phyloP scores from a whole-genome alignment of 2,888 invertebrate genomes.

The Oscheius sp. region DNA sequence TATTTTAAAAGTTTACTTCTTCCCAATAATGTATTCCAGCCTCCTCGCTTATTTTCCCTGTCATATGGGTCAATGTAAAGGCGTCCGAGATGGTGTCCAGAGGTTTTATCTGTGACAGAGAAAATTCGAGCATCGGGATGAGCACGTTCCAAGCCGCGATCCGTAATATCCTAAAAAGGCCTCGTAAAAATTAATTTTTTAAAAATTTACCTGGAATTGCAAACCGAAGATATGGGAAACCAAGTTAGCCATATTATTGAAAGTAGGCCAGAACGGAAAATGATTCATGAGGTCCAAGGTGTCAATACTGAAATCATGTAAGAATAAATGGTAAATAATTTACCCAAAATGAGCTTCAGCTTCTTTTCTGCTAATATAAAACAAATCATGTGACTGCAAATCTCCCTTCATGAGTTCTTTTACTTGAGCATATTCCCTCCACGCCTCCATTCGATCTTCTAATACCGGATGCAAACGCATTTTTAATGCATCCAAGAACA shows the following conservation, averaged over 20 bases:
- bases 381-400: slow-evolving; percentile 64
- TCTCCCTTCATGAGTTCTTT: slow-evolving; percentile 61
- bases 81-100: slow-evolving; percentile 57
- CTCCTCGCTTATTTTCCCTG: slow-evolving; percentile 63
- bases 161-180: slow-evolving; percentile 59
- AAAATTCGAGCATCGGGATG: slow-evolving; percentile 68
- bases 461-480: slow-evolving; percentile 69
- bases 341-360: slow-evolving; percentile 70
- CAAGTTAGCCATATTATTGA: slow-evolving; percentile 62
- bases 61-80: slow-evolving; percentile 71
- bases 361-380: slow-evolving; percentile 69
- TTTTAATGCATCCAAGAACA: slow-evolving; percentile 63
- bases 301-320: slow-evolving; percentile 59
- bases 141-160: slow-evolving; percentile 61
- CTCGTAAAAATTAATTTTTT: too few species aligned
- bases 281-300: slow-evolving; percentile 70
- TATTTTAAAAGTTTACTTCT: slow-evolving; percentile 55
- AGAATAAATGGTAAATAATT: slow-evolving; percentile 7
- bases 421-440: slow-evolving; percentile 62
- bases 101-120: slow-evolving; percentile 62
- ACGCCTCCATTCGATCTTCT: slow-evolving; percentile 68
- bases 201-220: slow-evolving; percentile 56
- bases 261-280: slow-evolving; percentile 73
- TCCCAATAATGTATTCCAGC: slow-evolving; percentile 67
- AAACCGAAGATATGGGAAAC: slow-evolving; percentile 65